Evolutionary conservation across 2,888 invertebrate species (phyloP), one percentile per base, ranked within the genome.

Genomic region (Fragum sueziense): DNA sequence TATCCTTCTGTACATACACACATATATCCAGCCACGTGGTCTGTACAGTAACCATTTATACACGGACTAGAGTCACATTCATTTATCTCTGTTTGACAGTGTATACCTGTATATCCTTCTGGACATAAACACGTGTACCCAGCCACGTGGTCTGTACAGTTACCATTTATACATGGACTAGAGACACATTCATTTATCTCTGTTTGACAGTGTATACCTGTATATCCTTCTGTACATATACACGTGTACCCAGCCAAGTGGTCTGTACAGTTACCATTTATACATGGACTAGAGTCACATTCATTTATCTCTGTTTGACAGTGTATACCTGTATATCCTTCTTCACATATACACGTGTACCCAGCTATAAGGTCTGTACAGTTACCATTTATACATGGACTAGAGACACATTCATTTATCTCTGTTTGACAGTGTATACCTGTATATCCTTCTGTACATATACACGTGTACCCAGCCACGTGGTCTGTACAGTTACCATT

Each of bases 71-170:
- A 37, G 2, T 57, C 20, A 74, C 88, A 88, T 62, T 86, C 85
- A 59, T 86, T 69, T 9, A 85, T 74, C 51, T 86, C 54, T 2
- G 22, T 54, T 54, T 54, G n/a, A 54, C 54, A 54, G 54, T n/a
- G 20, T 29, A 31, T 4, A 0, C 89, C 89, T 2, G 67, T 75
- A 65, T 67, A 87, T 1, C 84, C 82, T 9, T 34, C 14, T 1
- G 70, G 52, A 71, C 89, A 89, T 1, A 70, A 27, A 73, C 89
- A 89, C 3, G 31, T 67, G 51, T 82, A 89, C 17, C 69, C 57
- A n/a, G 76, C 82, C 11, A 80, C 57, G 11, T 54, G 57, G 47
- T 88, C 76, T 0, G 70, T 37, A 69, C 89, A 89, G 4, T 73
- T 78, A 9, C 83, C 84, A 34, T 86, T 79, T 14, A 20, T 7